Percentiles rank a stretch among this genome's conserved stretches.
These are phyloP conservation scores for Ophion slaviceki DNA, from an alignment of 2,888 invertebrate genomes.

Conservation along the genomic window DNA sequence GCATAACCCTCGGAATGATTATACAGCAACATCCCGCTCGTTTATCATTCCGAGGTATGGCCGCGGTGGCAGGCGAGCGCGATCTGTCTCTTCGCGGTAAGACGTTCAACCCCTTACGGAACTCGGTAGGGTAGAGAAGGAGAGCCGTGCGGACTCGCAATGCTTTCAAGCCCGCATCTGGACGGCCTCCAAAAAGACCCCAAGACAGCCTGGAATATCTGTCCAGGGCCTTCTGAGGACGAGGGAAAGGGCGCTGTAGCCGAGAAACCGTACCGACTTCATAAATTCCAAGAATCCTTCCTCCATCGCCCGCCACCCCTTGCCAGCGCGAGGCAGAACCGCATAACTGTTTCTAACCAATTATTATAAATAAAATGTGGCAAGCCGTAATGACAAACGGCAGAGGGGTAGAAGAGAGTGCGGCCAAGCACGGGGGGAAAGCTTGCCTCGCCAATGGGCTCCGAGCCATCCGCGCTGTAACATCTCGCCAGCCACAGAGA, in stretches of 20 bases:
- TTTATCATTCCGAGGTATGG: constrained; percentile 78
- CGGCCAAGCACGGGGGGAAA: constrained; percentile 30
- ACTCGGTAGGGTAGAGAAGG: constrained; percentile 23
- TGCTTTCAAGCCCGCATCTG: constrained; percentile 74
- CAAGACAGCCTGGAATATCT: constrained; percentile 77
- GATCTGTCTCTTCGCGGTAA: constrained; percentile 80
- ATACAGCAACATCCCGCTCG: constrained; percentile 80
- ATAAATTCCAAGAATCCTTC: constrained; percentile 77
- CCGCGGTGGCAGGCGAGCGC: constrained; percentile 75
- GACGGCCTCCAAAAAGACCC: constrained; percentile 80
- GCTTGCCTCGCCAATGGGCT: constrained; percentile 75
- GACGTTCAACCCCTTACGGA: constrained; percentile 78
- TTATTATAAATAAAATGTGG: constrained; percentile 82
- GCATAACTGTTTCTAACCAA: constrained; percentile 82
- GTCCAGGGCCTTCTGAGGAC: constrained; percentile 60
- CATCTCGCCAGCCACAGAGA: constrained; percentile 65
- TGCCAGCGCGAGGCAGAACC: constrained; percentile 72
- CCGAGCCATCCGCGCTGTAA: constrained; percentile 72
- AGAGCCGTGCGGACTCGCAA: constrained; percentile 34
- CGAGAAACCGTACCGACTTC: constrained; percentile 73
- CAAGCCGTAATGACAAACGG: constrained; percentile 80
- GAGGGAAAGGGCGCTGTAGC: constrained; percentile 18
- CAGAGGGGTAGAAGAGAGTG: constrained; percentile 70
- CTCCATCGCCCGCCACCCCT: constrained; percentile 31
- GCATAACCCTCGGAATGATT: constrained; percentile 75